These are phyloP conservation scores for Cossypha heuglini DNA, from an alignment of 2,797 vertebrate species.

Conservation along the genomic window DNA sequence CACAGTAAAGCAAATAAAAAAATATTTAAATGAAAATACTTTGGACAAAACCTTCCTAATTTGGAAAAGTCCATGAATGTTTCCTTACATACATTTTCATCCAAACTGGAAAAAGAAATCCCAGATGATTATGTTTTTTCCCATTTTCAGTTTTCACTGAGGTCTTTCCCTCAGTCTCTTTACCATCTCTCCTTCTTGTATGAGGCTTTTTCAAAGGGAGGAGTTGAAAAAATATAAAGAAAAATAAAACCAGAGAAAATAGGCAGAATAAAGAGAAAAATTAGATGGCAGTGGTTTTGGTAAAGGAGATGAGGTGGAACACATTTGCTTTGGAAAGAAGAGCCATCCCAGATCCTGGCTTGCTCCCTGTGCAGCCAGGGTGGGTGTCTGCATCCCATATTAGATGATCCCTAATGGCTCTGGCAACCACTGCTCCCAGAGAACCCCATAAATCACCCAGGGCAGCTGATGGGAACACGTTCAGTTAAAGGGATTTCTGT, in stretches of 20 bases:
- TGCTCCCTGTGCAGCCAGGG: not conserved
- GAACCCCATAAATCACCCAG: rapidly evolving
- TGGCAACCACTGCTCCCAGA: not conserved
- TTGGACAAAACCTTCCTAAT: not conserved
- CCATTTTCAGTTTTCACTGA: not conserved
- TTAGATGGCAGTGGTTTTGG: rapidly evolving
- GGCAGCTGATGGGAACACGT: not conserved
- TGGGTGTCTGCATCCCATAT: not conserved
- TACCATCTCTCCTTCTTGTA: not conserved
- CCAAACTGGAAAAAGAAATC: not conserved
- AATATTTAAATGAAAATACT: not conserved
- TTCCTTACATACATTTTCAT: not conserved
- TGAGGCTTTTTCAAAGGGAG: not conserved
- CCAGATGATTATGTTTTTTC: rapidly evolving
- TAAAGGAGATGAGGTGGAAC: not conserved
- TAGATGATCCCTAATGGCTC: not conserved
- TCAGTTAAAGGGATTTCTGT: not conserved
- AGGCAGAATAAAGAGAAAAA: not conserved
- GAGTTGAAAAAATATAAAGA: not conserved
- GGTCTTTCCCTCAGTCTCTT: not conserved
- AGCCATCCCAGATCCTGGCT: not conserved
- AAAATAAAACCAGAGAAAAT: not conserved
- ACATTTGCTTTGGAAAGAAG: not conserved
- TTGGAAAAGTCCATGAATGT: not conserved
- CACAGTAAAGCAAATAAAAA: not conserved